Evolutionary conservation across 2,113 vertebrate genomes (phyloP), one percentile per base, ranked within the genome.

Genomic region (Condylura cristata): DNA sequence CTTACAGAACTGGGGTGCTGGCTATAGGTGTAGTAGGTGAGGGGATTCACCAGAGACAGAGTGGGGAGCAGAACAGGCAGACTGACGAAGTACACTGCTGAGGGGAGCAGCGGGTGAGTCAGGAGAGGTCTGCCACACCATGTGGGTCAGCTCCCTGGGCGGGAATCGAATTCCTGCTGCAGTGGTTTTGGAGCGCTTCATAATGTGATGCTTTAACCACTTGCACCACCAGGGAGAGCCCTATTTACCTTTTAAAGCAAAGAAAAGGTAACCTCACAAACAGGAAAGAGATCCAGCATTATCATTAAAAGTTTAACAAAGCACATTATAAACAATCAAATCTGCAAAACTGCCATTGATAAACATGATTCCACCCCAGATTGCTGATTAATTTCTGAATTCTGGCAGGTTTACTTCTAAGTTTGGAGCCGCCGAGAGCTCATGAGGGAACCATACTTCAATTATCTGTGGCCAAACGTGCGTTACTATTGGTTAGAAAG

Each of bases 281-380:
- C 78, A 92, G 34, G 78, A 93, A 28, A 80, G 13, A 18, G 24
- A 94, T 12, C 0, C 1, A 76, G n/a, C 8, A 37, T 94, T 94
- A 84, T 80, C 53, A 96, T 71, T 90, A 79, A 81, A 70, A 61
- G 93, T 87, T 96, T 97, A 89, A 63, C 10, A 90, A 84, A 82
- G n/a, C 0, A 85, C 18, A 83, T 76, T 86, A 83, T 87, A 95
- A 95, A 81, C 41, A 95, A 91, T 80, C 51, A 74, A 76, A 8
- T 20, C 28, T 58, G 0, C 63, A 84, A 56, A 94, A 46, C 1
- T 90, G 26, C 60, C 60, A 60, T 30, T 58, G 81, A 46, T 30
- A 94, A 80, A 88, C 11, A 80, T 22, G 88, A 86, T 61, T 44
- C 68, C 3, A 9, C n/a, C 34, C 9, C 65, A 58, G 53, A 39